Base-by-base conservation (phyloP, 2,113 vertebrate species). In the Takifugu bimaculatus region DNA sequence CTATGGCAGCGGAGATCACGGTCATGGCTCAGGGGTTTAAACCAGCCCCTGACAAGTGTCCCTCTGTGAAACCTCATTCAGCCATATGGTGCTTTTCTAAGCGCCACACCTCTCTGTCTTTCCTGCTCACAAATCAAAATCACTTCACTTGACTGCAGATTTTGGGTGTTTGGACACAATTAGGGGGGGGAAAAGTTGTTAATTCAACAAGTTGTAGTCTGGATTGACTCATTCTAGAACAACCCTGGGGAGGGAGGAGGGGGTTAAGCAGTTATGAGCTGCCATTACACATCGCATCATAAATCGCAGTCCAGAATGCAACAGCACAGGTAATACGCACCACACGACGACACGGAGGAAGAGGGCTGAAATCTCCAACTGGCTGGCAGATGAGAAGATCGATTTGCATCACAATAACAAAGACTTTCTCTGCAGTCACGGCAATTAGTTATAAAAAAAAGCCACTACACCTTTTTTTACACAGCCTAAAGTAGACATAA, bases 11-110 rank as follows among this genome's bases (percentile, higher is more conserved):
- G 50, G 54, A 50, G 77, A 62, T 70, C 83, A 68, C 29, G 29
- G 79, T 74, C 81, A 80, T 55, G 70, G 72, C 73, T 84, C 74
- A 62, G 58, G 69, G 71, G 76, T 50, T 72, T 60, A 65, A 78
- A 72, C 35, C 72, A 64, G 60, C 58, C 29, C 55, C 63, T 61
- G 68, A 87, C 73, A 75, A 71, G 20, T 70, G 62, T 48, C 69
- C 29, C 73, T 61, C 54, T 74, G 70, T 83, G 60, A 79, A 79
- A 77, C 75, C 65, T 72, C 65, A 69, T 64, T 73, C 62, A 68
- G 48, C 59, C 77, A 72, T 65, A 72, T 70, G 54, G 64, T 61
- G 26, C 57, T n/a, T 50, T 68, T 75, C 68, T 76, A 72, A 76
- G 43, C 14, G 50, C 56, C 11, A 25, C 44, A 32, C 60, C 52